Percentiles rank a stretch among this genome's conserved stretches.
phyloP scores from a whole-genome alignment of 1,140 invertebrate species.

The Drosophila punjabiensis region DNA sequence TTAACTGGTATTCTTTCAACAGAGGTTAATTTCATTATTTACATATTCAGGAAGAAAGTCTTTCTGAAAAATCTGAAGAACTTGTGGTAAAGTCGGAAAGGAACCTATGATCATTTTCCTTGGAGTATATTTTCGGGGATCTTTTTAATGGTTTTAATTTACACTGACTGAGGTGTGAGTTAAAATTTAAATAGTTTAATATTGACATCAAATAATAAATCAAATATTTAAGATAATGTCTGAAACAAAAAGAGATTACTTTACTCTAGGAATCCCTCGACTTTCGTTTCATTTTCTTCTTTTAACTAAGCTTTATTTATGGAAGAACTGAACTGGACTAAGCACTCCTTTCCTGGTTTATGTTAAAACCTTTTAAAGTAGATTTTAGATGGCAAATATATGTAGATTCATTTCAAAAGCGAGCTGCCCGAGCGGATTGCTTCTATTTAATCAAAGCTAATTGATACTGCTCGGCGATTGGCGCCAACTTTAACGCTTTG shows the following conservation, averaged over 20 bases:
- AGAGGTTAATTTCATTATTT: not conserved
- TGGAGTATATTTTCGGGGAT: no score
- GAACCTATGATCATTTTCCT: no score
- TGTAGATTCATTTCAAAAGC: not conserved
- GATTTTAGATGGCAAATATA: not conserved
- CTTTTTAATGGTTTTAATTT: no score
- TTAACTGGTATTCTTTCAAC: not conserved
- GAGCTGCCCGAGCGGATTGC: not conserved
- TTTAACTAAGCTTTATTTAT: slow-evolving; percentile 35
- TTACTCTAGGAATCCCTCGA: not conserved
- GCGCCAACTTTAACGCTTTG: slow-evolving; percentile 60
- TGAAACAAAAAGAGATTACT: not conserved
- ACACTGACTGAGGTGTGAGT: no score
- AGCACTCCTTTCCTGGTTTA: not conserved
- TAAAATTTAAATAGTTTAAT: no score
- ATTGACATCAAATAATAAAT: no score
- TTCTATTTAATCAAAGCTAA: slow-evolving; percentile 68
- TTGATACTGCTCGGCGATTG: slow-evolving; percentile 60
- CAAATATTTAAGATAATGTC: no score
- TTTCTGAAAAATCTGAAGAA: no score
- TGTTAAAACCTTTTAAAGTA: slow-evolving; percentile 26
- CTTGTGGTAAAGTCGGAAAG: no score
- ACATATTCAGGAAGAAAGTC: no score
- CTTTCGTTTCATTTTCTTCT: not conserved
- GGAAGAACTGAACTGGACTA: not conserved